Conservation (phyloP, 2,113 vertebrate genomes). For the Conger conger region DNA sequence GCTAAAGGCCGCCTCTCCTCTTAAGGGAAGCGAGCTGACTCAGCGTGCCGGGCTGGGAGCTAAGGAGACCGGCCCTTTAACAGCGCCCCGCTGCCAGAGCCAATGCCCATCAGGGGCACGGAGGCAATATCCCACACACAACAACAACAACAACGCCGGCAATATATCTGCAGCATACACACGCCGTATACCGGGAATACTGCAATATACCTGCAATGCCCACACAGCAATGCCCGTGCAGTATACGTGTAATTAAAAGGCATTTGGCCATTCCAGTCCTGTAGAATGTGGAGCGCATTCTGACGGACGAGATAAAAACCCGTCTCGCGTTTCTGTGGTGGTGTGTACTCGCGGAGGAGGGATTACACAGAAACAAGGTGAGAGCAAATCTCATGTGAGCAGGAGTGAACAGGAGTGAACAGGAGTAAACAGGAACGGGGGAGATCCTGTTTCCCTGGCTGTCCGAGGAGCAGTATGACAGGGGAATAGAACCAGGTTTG, state of each 20-base stretch:
- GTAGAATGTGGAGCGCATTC: conserved; percentile 47
- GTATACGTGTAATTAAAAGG: conserved; percentile 53
- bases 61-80: background rate
- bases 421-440: conserved; percentile 47
- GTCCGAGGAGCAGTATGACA: background rate
- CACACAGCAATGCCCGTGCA: no score
- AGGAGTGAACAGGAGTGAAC: no score
- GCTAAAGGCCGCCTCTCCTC: conserved; percentile 25
- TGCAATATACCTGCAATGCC: no score
- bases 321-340: conserved; percentile 52
- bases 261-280: conserved; percentile 49
- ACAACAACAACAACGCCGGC: no score
- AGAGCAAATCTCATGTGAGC: conserved; percentile 48
- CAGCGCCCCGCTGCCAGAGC: background rate
- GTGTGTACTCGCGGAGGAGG: conserved; percentile 39
- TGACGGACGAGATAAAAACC: conserved; percentile 25
- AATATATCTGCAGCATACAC: no score
- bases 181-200: no score
- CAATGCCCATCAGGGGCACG: conserved; percentile 7
- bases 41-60: conserved; percentile 2
- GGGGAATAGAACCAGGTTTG: conserved; percentile 28
- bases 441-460: conserved; percentile 46
- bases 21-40: conserved; percentile 38
- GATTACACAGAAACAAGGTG: conserved; percentile 49
- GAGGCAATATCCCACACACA: conserved; percentile 23